These are phyloP conservation scores for Lutjanus campechanus DNA, from an alignment of 2,797 vertebrate species.

Conservation along the genomic window DNA sequence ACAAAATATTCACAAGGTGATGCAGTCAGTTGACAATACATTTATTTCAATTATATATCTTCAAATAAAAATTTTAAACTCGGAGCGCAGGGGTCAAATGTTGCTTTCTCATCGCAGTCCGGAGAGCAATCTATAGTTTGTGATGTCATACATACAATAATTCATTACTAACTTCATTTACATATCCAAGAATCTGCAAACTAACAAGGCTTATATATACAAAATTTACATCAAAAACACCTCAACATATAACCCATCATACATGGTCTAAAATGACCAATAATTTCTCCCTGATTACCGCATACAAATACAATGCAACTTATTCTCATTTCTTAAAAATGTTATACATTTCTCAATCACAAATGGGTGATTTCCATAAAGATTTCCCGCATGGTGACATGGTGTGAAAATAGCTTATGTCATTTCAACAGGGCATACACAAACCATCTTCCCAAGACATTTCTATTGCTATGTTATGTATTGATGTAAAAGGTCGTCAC, in stretches of 20 bases:
- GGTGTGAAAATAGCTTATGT: conserved; percentile 82
- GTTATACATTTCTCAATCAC: conserved; percentile 77
- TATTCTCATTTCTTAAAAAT: conserved; percentile 79
- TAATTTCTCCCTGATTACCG: conserved; percentile 78
- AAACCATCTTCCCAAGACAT: conserved; percentile 60
- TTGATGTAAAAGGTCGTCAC: conserved; percentile 64
- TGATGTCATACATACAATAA: conserved; percentile 76
- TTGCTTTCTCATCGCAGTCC: conserved; percentile 61
- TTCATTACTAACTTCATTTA: conserved; percentile 74
- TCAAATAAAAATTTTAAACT: conserved; percentile 78
- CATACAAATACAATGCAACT: conserved; percentile 75
- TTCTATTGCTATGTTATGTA: conserved; percentile 76
- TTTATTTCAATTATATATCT: conserved; percentile 78
- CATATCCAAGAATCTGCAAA: conserved; percentile 73
- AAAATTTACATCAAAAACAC: conserved; percentile 78
- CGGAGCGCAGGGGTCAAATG: conserved; percentile 66
- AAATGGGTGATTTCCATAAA: conserved; percentile 77
- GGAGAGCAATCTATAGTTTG: conserved; percentile 64
- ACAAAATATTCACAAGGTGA: conserved; percentile 86
- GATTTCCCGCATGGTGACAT: conserved; percentile 70
- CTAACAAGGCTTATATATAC: conserved; percentile 75
- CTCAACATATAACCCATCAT: conserved; percentile 66
- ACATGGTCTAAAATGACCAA: conserved; percentile 80
- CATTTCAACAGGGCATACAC: conserved; percentile 73
- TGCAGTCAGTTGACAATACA: conserved; percentile 76